These are phyloP conservation scores for Brachionichthys hirsutus DNA, from an alignment of 2,113 vertebrate species.

Conservation along the genomic window DNA sequence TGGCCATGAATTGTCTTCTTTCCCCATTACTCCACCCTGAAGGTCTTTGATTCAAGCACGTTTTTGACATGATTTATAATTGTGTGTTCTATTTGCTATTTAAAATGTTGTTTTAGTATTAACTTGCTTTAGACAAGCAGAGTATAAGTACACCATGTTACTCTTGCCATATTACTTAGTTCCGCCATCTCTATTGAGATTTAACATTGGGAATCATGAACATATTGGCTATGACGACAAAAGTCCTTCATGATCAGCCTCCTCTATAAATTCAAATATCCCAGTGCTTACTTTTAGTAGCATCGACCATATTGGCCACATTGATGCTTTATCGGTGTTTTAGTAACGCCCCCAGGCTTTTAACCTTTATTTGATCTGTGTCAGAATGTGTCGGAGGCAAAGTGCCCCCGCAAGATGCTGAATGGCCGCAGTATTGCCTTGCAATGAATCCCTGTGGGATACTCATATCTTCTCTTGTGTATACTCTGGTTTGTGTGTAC, in stretches of 20 bases:
- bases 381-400: slow-evolving; percentile 10
- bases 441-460: slow-evolving; percentile 7
- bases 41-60: no score
- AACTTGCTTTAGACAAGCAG: neutral
- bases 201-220: slow-evolving; percentile 16
- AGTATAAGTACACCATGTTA: neutral
- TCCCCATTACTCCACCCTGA: slow-evolving; percentile 12
- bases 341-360: neutral
- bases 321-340: neutral
- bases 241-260: neutral
- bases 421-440: slow-evolving; percentile 7
- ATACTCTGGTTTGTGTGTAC: neutral
- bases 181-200: slow-evolving; percentile 2
- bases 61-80: no score
- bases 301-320: neutral
- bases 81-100: no score
- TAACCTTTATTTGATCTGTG: slow-evolving; percentile 19
- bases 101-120: no score
- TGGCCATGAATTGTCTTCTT: slow-evolving; percentile 25
- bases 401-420: slow-evolving; percentile 4
- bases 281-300: slow-evolving; percentile 1
- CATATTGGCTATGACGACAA: slow-evolving; percentile 24
- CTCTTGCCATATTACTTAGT: neutral
- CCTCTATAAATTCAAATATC: neutral
- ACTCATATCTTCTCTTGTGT: neutral